Conservation (phyloP, 1,140 invertebrate genomes). For the Chrysomallon squamiferum region DNA sequence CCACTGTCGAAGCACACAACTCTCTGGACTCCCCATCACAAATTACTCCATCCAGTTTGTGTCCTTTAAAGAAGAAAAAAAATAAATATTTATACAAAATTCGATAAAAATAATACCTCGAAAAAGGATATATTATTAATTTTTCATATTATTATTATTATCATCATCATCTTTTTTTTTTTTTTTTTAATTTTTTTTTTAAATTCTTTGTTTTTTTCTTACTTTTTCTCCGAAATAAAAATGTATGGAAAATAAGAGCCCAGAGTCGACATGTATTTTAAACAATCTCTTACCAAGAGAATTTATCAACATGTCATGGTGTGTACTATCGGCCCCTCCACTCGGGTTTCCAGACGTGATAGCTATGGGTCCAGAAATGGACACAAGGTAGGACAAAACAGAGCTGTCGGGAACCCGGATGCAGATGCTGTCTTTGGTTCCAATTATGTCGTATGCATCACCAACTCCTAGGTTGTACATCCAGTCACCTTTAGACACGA, state of each 20-base stretch:
- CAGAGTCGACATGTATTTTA: too few relatives aligned
- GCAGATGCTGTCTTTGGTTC: slow-evolving; percentile 42
- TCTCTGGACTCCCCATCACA: slow-evolving; percentile 44
- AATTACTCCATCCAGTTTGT: slow-evolving; percentile 37
- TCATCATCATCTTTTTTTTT: too few relatives aligned
- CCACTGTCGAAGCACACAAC: slow-evolving; percentile 35
- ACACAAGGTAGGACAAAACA: slow-evolving; percentile 41
- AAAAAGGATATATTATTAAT: too few relatives aligned
- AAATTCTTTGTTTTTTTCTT: too few relatives aligned
- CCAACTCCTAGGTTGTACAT: slow-evolving; percentile 37
- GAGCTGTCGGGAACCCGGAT: slow-evolving; percentile 45
- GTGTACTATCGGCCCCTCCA: slow-evolving; percentile 44
- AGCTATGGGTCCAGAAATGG: slow-evolving; percentile 43
- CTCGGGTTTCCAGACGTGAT: slow-evolving; percentile 48
- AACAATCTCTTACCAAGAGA: slow-evolving; percentile 42
- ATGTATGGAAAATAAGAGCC: too few relatives aligned
- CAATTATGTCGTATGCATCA: slow-evolving; percentile 33
- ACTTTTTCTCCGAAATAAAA: too few relatives aligned
- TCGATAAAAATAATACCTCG: too few relatives aligned
- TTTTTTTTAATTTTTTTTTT: too few relatives aligned
- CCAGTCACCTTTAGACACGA: slow-evolving; percentile 45
- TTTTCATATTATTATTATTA: too few relatives aligned
- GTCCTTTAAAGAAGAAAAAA: slow-evolving; percentile 31
- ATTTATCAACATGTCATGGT: slow-evolving; percentile 43
- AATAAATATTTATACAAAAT: too few relatives aligned